Evolutionary conservation across 2,797 vertebrate species (phyloP), one percentile per base, ranked within the genome.

Genomic region (Intellagama lesueurii): DNA sequence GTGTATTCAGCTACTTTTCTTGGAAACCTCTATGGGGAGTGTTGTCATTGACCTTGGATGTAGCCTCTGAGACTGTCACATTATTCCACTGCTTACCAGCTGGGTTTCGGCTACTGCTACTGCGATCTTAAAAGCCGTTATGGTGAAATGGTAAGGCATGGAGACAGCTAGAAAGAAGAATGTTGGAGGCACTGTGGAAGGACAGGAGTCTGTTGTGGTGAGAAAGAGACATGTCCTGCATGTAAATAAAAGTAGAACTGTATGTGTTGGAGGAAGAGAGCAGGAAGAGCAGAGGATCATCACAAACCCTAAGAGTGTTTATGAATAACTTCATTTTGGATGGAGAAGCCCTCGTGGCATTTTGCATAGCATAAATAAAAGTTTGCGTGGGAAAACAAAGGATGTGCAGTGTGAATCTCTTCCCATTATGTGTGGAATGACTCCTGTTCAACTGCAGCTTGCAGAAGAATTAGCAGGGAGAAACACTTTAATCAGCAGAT

Each of bases 1-100:
- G 0, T n/a, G 30, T 82, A 3, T 80, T 86, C 40, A 86, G 24
- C 19, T 60, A 64, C 64, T 28, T 75, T 17, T 85, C 17, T 69
- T 44, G 28, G 16, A 86, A 66, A 64, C 11, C 35, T 78, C 9
- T 83, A 49, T 3, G 24, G 6, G 44, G 30, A 44, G 77, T 9
- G 28, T 86, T 89, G 16, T 35, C 84, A 68, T 26, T 92, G 72
- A 88, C 60, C n/a, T 90, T 87, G 49, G 64, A 76, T 83, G 85
- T 89, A 78, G 17, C 4, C 7, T 89, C 30, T 81, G 16, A 52
- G 2, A 70, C 52, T 84, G 1, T 72, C 56, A 85, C 0, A n/a
- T 81, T 76, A 87, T 30, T 89, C 26, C 1, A 86, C 1, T 68
- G n/a, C 30, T n/a, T 85, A 28, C 49, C 26, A 81, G 30, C 14